Base-by-base conservation (phyloP, 2,113 vertebrate species). In the Pithys albifrons region DNA sequence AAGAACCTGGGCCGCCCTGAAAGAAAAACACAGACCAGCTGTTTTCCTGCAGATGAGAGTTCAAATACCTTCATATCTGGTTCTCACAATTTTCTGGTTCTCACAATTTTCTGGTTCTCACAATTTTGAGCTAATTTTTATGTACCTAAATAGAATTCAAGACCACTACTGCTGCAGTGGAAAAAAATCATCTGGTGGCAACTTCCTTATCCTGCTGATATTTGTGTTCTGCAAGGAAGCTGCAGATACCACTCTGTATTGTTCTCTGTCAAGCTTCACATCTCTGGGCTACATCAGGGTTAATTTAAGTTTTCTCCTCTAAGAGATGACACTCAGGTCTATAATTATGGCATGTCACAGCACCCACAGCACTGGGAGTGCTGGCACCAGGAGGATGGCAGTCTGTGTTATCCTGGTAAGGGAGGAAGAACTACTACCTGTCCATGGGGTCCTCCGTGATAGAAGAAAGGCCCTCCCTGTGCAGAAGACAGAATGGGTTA, bases 391-490 rank as follows among this genome's bases (percentile, higher is more conserved):
- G n/a, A 39, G 13, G 22, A 31, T 54, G 16, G 27, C 59, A 58
- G 9, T 10, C n/a, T 77, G 19, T 3, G 6, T 35, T 58, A 19
- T 19, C n/a, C 61, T 54, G 74, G 12, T 27, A 39, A 43, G 19
- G 19, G n/a, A 79, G 67, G 79, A 86, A 69, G 62, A 93, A 24
- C 33, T 73, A 62, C 89, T 94, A 95, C 85, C 87, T 96, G 95
- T 89, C 95, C 93, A 77, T 94, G 93, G 70, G 95, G 33, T 93
- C 84, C 91, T 87, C 95, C 84, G 1, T 90, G 93, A 51, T 74
- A 87, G 70, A 69, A 93, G 91, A 2, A 67, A 37, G 91, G 51
- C 76, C 93, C 80, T 91, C 84, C 95, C 96, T 96, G 93, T 77
- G 43, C 71, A 83, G 82, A 52, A 96, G 71, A 96, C 76, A 96